These are phyloP conservation scores for Dendroctonus ponderosae DNA, from an alignment of 1,140 invertebrate species.

Conservation along the genomic window DNA sequence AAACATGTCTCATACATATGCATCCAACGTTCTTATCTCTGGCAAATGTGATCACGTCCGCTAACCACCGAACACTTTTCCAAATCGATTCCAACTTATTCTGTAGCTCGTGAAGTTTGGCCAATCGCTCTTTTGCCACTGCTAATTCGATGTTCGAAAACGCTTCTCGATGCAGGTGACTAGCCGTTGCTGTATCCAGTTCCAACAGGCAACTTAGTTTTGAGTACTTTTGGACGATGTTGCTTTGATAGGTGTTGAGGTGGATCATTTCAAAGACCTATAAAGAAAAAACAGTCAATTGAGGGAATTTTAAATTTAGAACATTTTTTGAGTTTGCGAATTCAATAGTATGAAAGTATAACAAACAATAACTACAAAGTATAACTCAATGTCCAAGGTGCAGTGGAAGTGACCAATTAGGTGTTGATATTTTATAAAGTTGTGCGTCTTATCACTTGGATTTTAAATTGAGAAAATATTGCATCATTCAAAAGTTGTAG, in stretches of 20 bases:
- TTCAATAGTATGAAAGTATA: no score
- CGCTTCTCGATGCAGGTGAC: constrained; percentile 88
- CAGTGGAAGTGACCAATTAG: neutral
- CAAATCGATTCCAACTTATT: constrained; percentile 79
- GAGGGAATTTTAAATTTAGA: neutral
- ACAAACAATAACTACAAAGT: no score
- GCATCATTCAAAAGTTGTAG: no score
- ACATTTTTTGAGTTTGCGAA: neutral
- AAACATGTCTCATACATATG: constrained; percentile 51
- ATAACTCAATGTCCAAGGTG: no score
- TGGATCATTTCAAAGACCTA: constrained; percentile 90
- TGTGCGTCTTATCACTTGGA: neutral
- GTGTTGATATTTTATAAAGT: neutral
- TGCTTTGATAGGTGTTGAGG: constrained; percentile 84
- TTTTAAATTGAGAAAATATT: no score
- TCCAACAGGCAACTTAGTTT: constrained; percentile 89
- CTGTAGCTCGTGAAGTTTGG: constrained; percentile 79
- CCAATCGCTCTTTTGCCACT: constrained; percentile 78
- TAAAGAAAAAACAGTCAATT: constrained; percentile 8
- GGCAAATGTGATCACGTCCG: constrained; percentile 90
- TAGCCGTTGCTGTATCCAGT: constrained; percentile 86
- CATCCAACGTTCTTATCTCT: constrained; percentile 64
- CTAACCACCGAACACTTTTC: constrained; percentile 92
- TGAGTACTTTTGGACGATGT: constrained; percentile 85
- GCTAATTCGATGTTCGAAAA: constrained; percentile 87